Base-by-base conservation (phyloP, 1,140 invertebrate species). In the Vollenhovia emeryi region DNA sequence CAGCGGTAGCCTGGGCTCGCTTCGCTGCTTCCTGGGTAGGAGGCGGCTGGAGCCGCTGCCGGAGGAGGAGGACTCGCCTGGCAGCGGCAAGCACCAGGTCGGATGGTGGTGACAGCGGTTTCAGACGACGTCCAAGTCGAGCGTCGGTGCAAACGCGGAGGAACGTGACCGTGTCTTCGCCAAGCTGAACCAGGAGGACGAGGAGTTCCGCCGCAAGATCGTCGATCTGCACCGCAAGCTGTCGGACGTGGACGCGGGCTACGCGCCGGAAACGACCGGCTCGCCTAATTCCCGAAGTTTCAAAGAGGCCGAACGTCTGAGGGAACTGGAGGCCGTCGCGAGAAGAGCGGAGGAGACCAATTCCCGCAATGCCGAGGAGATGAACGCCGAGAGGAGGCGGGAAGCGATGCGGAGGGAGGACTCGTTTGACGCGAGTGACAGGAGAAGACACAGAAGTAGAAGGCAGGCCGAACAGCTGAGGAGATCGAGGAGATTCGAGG, bases 41-140 rank as follows among this genome's bases (percentile, higher is more conserved):
- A 85, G 93, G 6, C 83, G 94, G 24, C 86, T 95, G 30, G 95
- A 95, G 45, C 95, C 95, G 8, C 86, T 95, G 0, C 94, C 92
- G 1, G 94, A 95, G 36, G 95, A 95, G 73, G 95, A 95, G 30
- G 94, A 95, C 33, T 94, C 94, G 24, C 90, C 93, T 2, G 93
- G 91, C 1, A 93, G 92, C 52, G 92, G 92, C 3, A 94, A 94
- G 69, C 90, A 92, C 21, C 93, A 94, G 62, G 93, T 93, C 11
- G 94, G 94, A 80, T 95, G 94, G 94, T 95, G 94, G 94, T 95
- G 94, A 95, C 94, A 94, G 89, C 87, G 94, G 93, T 93, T 93
- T 85, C 91, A 91, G 66, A 85, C 92, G 73, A 84, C 91, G 86
- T 89, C 66, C 50, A 71, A 89, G 73, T 91, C 91, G 62, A 86